These are phyloP conservation scores for Pseudanteris insignis DNA, from an alignment of 2,888 invertebrate species.

Conservation along the genomic window DNA sequence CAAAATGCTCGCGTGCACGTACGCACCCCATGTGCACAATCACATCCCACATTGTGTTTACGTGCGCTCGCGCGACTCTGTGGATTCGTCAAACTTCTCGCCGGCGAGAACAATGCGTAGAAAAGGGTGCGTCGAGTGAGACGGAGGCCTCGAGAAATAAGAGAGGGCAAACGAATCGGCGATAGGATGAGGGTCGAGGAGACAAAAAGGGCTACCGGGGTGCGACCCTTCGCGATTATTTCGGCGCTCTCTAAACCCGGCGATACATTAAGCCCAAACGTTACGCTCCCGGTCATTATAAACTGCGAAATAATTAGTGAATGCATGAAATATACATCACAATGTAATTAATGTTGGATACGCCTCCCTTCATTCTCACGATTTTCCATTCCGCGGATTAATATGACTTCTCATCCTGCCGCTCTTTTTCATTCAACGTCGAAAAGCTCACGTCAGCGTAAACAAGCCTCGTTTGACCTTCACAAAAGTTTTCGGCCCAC, in stretches of 20 bases:
- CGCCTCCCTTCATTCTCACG: not conserved
- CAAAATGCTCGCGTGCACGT: too few species aligned
- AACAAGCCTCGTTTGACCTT: too few species aligned
- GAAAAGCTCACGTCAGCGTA: too few species aligned
- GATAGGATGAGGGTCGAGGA: conserved; percentile 40
- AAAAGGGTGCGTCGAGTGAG: conserved; percentile 27
- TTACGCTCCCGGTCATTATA: conserved; percentile 37
- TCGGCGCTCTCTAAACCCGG: conserved; percentile 37
- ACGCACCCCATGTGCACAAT: not conserved
- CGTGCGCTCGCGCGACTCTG: not conserved
- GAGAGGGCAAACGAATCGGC: conserved; percentile 32
- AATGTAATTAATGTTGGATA: conserved; percentile 37
- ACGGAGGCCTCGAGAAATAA: conserved; percentile 9
- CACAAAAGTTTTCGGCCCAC: too few species aligned
- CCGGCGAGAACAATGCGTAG: conserved; percentile 24
- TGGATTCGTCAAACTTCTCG: conserved; percentile 21
- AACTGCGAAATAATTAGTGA: conserved; percentile 46
- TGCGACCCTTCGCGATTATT: conserved; percentile 46
- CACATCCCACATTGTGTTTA: conserved; percentile 6
- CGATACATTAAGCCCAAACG: conserved; percentile 38
- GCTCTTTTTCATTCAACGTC: too few species aligned
- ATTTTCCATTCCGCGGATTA: too few species aligned
- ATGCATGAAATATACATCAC: conserved; percentile 41
- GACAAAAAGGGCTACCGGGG: conserved; percentile 46
- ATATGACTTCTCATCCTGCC: too few species aligned